Evolutionary conservation across 2,888 invertebrate species (phyloP), one percentile per base, ranked within the genome.

Genomic region (Pyrrhia umbra): DNA sequence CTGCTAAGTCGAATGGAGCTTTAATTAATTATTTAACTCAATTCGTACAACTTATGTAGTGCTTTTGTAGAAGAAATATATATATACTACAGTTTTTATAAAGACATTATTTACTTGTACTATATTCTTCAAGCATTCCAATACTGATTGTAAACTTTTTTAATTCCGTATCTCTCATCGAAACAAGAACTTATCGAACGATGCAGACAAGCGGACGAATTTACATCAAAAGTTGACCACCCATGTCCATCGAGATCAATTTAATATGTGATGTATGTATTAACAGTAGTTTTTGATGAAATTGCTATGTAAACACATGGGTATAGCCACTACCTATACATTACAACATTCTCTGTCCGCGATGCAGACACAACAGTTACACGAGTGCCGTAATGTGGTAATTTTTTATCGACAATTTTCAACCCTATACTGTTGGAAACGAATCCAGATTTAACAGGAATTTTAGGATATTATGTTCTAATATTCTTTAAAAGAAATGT

Each of bases 151-250:
- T 50, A 69, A 60, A 69, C 69, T 23, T 67, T 70, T 63, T 70
- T 67, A 47, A 63, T 63, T 66, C 61, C 45, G 86, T 58, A 43
- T 64, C 75, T 64, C 75, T 51, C 80, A 59, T 40, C 63, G 73
- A 58, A 79, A 66, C 65, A 79, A 71, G 58, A 71, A 65, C 71
- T 60, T 70, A 34, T 76, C 72, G 55, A 61, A 69, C 27, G 66
- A 69, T 56, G 68, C 67, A 18, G 69, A 67, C 55, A 52, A 62
- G 50, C 66, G 62, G 71, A 61, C 61, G 66, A 52, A 45, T 65
- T 57, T 37, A 66, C 23, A 50, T 40, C 51, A 61, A 56, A 51
- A 52, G 30, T 73, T 50, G 61, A 56, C 51, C 68, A 47, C 51
- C 55, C 47, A 63, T 70, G 52, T 30, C n/a, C 34, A 55, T 37